Conservation (phyloP, 2,113 vertebrate genomes). For the Pterocles orientalis region DNA sequence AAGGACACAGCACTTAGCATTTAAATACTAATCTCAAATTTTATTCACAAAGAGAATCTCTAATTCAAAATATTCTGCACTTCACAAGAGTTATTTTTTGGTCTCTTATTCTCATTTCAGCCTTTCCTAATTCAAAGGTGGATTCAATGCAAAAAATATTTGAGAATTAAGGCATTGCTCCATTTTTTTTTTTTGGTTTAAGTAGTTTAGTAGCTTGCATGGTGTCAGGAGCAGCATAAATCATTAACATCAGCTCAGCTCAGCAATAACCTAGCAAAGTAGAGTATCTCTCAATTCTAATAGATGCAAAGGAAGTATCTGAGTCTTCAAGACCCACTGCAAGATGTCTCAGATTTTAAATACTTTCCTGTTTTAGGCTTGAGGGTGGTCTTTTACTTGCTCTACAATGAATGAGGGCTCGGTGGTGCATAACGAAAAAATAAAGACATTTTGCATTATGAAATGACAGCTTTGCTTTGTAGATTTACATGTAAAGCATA, state of each 20-base stretch:
- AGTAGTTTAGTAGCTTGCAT: background rate
- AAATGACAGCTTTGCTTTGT: background rate
- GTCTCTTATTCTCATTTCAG: background rate
- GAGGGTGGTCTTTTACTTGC: background rate
- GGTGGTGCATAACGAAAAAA: slow-evolving; percentile 7
- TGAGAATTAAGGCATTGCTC: background rate
- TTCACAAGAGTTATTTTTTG: background rate
- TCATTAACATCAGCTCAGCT: background rate
- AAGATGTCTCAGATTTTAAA: background rate
- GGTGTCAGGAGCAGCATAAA: background rate
- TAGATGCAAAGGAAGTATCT: background rate
- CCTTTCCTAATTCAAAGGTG: background rate
- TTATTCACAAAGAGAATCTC: background rate
- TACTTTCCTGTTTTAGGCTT: background rate
- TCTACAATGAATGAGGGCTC: background rate
- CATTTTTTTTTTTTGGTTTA: background rate
- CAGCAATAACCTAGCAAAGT: background rate
- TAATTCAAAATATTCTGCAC: background rate
- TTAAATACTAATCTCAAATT: background rate
- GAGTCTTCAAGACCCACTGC: background rate
- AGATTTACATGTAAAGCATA: background rate
- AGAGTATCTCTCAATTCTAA: background rate
- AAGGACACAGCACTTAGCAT: background rate
- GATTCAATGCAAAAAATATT: background rate
- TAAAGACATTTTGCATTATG: slow-evolving; percentile 7